Percentiles rank a stretch among this genome's conserved stretches.
Conservation (phyloP, 2,113 vertebrate species). For the rabbit (Oryctolagus cuniculus) region mOryCun1.1 NC_091438.1:83990001-83990500, state of each 20-base stretch:
- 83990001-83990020: constrained; percentile 90
- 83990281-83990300: constrained; percentile 98
- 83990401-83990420: constrained; percentile 92
- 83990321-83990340: constrained; percentile 95
- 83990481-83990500: constrained; percentile 92
- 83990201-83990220: constrained; percentile 89
- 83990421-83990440: constrained; percentile 89
- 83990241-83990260: constrained; percentile 84
- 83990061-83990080: constrained; percentile 93
- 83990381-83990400: constrained; percentile 98
- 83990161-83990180: constrained; percentile 90
- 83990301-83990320: constrained; percentile 96
- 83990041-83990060: constrained; percentile 92
- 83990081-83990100: constrained; percentile 91
- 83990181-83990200: constrained; percentile 91
- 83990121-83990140: constrained; percentile 84
- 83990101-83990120: constrained; percentile 90
- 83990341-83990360: constrained; percentile 91
- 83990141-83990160: constrained; percentile 85
- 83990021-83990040: constrained; percentile 93
- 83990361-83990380: constrained; percentile 99
- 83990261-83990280: constrained; percentile 92
- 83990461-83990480: constrained; percentile 89
- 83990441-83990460: constrained; percentile 95
- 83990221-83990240: constrained; percentile 77